Evolutionary conservation across 2,113 vertebrate genomes (phyloP), one percentile per base, ranked within the genome.

Genomic region (Caranx melampygus): DNA sequence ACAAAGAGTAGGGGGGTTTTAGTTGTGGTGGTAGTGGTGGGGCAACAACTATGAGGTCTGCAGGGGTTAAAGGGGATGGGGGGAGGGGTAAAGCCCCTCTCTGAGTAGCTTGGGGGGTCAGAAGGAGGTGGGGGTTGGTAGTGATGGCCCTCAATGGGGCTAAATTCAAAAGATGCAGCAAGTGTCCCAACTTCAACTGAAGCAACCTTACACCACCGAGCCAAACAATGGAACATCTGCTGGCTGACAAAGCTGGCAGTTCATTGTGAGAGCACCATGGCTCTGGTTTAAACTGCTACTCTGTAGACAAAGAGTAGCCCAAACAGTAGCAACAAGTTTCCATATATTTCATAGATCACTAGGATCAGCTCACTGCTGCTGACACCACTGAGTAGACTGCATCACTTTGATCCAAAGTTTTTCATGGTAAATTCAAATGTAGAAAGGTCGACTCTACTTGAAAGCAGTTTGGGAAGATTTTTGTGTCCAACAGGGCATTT

Each of bases 211-310:
- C 81, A 91, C 91, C 81, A 5, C 78, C 0, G 57, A 72, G 81
- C 70, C 26, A 18, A 81, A 94, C 92, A 94, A 94, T 86, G 87
- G 91, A 92, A 92, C 93, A 94, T 94, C 93, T 94, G 93, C 91
- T 88, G 69, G 65, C 86, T 81, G 86, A 92, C 87, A 90, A 88
- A 80, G 87, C 65, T 47, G 44, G 75, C 80, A 54, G 72, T 78
- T 80, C 64, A 6, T 79, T 51, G 78, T 4, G 54, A 69, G 80
- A 76, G 75, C 74, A 45, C 37, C 65, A 76, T 21, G 47, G 64
- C 71, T 71, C 62, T 16, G 63, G 52, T 71, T 68, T 76, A 70
- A 68, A 79, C 72, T 52, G 55, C 61, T 57, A 7, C 81, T 47
- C 34, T 13, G 35, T 1, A 3, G 55, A 54, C 11, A 8, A 31